Evolutionary conservation across 1,140 invertebrate species (phyloP), one percentile per base, ranked within the genome.

Genomic region (Aphidius ervi): DNA sequence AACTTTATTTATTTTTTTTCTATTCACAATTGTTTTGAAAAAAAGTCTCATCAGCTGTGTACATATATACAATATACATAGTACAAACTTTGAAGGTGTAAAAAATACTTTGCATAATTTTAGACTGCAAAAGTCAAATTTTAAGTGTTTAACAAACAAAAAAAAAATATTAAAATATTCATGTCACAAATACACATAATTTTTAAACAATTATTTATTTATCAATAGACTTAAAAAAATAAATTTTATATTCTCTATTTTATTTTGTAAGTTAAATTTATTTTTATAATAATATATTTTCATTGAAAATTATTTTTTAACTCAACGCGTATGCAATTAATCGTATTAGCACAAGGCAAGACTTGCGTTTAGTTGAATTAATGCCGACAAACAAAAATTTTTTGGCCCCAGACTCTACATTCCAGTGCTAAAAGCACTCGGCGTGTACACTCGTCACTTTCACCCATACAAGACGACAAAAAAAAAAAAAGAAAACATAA

Each of bases 61-160:
- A 75, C 66, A 74, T 68, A 73, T n/a, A n/a, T n/a, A n/a, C n/a
- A n/a, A n/a, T n/a, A n/a, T 45, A 64, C 61, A 54, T 49, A 59
- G 52, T 45, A 52, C 46, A 9, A 42, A 56, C 42, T 46, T 50
- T 52, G 43, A 55, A 56, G 58, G 54, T 65, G 49, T 64, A 67
- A 70, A 66, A 63, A 67, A 62, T 61, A 47, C 43, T 23, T 45
- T 59, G 60, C 63, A 68, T 72, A 71, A 73, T 73, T 75, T 76
- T 73, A 67, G 73, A 65, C 65, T 20, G 52, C 31, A 68, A 67
- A 73, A 76, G 74, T 76, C 74, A 70, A 74, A 73, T 73, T 71
- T 74, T 56, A 67, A 76, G 73, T 74, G 73, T 66, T 68, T 62
- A 46, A 65, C 69, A 74, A 76, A 76, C 67, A 76, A 6, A 63